These are phyloP conservation scores for Mastacembelus armatus DNA, from an alignment of 2,797 vertebrate genomes.

Conservation along the genomic window DNA sequence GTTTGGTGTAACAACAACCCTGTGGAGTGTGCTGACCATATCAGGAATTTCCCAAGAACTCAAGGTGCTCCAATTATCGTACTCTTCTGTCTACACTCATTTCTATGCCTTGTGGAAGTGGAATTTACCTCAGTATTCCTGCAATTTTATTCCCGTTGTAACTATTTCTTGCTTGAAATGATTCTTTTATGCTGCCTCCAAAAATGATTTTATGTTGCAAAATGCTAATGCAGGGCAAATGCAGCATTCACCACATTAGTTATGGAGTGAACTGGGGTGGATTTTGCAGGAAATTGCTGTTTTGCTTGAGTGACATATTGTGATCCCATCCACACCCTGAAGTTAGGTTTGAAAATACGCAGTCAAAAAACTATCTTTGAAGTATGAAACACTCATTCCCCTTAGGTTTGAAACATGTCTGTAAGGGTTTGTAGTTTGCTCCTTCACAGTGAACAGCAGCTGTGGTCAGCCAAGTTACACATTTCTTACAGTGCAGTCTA, in stretches of 20 bases:
- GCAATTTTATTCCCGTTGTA: too few species aligned
- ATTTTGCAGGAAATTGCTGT: too few species aligned
- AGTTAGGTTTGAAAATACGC: too few species aligned
- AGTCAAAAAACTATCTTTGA: too few species aligned
- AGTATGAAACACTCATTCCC: too few species aligned
- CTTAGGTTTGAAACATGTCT: background rate
- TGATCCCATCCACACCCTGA: background rate
- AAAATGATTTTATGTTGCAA: background rate
- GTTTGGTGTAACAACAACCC: constrained; percentile 30
- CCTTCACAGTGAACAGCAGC: background rate
- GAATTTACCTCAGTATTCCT: too few species aligned
- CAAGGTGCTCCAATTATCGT: constrained; percentile 6
- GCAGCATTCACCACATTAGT: too few species aligned
- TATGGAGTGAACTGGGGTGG: too few species aligned
- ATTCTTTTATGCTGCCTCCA: background rate
- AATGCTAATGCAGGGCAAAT: too few species aligned
- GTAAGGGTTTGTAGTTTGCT: background rate
- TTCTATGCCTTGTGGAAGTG: too few species aligned
- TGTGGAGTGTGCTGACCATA: background rate
- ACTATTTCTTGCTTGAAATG: background rate
- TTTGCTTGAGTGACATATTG: too few species aligned
- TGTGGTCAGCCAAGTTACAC: constrained; percentile 5
- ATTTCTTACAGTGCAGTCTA: background rate
- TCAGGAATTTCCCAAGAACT: background rate
- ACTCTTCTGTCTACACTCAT: background rate